These are phyloP conservation scores for Macquaria australasica DNA, from an alignment of 2,113 vertebrate species.

Conservation along the genomic window DNA sequence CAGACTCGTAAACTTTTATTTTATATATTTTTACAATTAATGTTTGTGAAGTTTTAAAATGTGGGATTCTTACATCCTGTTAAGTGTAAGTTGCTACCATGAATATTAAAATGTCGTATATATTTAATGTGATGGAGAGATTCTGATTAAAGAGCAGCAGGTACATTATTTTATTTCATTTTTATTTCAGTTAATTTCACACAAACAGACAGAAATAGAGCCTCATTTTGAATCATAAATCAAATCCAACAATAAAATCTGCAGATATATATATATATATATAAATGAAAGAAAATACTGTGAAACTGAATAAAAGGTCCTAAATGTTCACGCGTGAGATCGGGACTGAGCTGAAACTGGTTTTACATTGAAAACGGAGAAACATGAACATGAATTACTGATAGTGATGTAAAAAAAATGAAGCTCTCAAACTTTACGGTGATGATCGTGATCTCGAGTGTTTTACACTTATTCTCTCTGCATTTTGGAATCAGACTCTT, in stretches of 20 bases:
- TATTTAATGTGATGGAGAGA: too few relatives aligned
- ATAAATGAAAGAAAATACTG: conserved; percentile 11
- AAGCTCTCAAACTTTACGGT: too few relatives aligned
- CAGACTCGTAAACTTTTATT: too few relatives aligned
- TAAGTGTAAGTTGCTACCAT: too few relatives aligned
- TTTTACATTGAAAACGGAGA: background rate
- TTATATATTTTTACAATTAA: too few relatives aligned
- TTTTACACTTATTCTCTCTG: too few relatives aligned
- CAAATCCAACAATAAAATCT: conserved; percentile 44
- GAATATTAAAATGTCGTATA: too few relatives aligned
- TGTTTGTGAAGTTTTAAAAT: too few relatives aligned
- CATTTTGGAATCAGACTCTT: background rate
- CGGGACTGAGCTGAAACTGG: background rate
- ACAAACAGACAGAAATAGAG: conserved; percentile 21
- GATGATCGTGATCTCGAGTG: too few relatives aligned
- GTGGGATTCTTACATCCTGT: too few relatives aligned
- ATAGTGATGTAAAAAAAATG: too few relatives aligned
- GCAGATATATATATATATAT: background rate
- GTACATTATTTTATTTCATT: background rate
- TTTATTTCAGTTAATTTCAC: conserved; percentile 60
- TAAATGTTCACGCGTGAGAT: background rate
- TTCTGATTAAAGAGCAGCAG: background rate
- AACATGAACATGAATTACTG: background rate
- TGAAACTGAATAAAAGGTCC: conserved; percentile 5
- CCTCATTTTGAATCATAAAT: conserved; percentile 21